Evolutionary conservation across 2,113 vertebrate genomes (phyloP).

Genomic region (Turnix velox): DNA sequence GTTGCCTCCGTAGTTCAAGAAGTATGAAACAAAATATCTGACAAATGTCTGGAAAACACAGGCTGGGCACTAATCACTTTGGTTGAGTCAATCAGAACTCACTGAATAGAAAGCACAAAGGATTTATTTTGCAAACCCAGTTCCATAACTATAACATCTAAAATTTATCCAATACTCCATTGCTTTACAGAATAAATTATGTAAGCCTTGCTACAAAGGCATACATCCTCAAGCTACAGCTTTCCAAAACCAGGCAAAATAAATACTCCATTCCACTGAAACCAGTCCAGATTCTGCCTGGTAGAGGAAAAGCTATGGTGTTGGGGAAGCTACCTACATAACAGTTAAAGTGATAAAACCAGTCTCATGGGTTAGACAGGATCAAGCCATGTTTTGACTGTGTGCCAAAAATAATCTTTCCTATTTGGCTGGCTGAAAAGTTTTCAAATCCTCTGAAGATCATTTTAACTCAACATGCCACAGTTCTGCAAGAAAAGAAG

Average conservation of each 20-base stretch:
- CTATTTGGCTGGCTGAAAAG: neutral
- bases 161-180: neutral
- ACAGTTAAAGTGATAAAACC: neutral
- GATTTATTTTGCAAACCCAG: neutral
- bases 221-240: neutral
- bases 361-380: neutral
- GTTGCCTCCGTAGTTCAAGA: constrained; percentile 69
- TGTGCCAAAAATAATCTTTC: neutral
- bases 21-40: constrained; percentile 71
- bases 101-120: neutral
- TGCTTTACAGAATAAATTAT: neutral
- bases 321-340: neutral
- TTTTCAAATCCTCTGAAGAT: neutral
- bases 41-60: constrained; percentile 65
- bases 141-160: neutral
- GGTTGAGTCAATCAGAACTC: neutral
- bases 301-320: neutral
- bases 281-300: neutral
- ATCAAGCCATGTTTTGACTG: neutral
- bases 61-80: constrained; percentile 6
- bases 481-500: neutral
- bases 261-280: neutral
- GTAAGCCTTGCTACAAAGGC: neutral
- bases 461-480: neutral
- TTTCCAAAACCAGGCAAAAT: neutral